Base-by-base conservation (phyloP, 1,140 invertebrate genomes). In the Cyclargus thomasi region DNA sequence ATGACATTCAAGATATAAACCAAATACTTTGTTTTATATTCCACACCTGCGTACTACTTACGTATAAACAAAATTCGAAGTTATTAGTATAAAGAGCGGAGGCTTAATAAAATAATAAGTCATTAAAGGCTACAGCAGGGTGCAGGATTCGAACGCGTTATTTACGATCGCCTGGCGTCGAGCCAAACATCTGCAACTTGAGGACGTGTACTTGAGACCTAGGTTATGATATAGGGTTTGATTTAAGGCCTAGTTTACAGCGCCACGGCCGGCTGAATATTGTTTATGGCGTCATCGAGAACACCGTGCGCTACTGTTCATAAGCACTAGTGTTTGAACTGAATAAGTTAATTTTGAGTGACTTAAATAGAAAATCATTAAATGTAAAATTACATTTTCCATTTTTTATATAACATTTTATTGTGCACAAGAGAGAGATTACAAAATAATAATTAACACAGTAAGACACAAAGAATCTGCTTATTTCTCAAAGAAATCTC, bases 51-150 rank as follows among this genome's bases (percentile, higher is more conserved):
- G 5, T 29, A 29, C 1, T 29, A 29, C 29, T 7, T 29, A 29
- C 5, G 8, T 29, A 23, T 29, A 29, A 29, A 29, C 29, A 29
- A 29, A 29, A 29, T 29, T 1, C 1, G 8, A 29, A 29, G 29
- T 29, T 29, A n/a, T 47, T 14, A 2, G 10, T 3, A 11, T 57
- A 18, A 55, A 55, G 53, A 7, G 17, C 4, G n/a, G 53, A 21
- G 55, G 55, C 55, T 59, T 59, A 20, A 59, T 59, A 59, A 59
- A 59, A 59, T 59, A 59, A 59, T 59, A 59, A 59, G 55, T 59
- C 55, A 59, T 59, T 59, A 59, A 11, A 59, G 18, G 18, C 55
- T 17, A 7, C 55, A 21, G 18, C 55, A 59, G 55, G 55, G 21
- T 21, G 55, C 55, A 59, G 55, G 55, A 59, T 11, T 59, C 20